Conservation (phyloP, 1,140 invertebrate genomes). For the Aphaenogaster floridana region DNA sequence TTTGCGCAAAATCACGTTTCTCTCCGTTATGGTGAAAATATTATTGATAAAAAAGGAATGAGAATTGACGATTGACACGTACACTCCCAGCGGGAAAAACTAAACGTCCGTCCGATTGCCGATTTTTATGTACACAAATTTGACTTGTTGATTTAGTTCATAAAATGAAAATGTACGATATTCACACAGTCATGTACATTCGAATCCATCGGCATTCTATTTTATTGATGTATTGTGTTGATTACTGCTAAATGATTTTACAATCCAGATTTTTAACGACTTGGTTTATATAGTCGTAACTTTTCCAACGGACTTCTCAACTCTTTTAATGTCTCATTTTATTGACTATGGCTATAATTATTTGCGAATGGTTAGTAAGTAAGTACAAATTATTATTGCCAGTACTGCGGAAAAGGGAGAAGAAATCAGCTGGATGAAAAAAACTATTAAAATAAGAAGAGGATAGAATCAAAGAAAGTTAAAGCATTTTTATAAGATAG, state of each 20-base stretch:
- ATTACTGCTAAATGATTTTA: constrained; percentile 36
- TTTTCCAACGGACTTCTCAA: not conserved
- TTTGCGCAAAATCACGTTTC: constrained; percentile 46
- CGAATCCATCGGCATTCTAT: constrained; percentile 4
- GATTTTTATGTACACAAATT: constrained; percentile 60
- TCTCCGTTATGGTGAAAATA: constrained; percentile 60
- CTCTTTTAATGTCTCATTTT: not conserved
- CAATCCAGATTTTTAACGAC: constrained; percentile 28
- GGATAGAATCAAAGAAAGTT: no score
- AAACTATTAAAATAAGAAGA: no score
- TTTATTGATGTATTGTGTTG: constrained; percentile 24
- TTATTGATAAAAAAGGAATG: constrained; percentile 62
- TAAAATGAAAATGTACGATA: constrained; percentile 65
- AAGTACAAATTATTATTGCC: not conserved
- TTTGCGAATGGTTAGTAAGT: not conserved
- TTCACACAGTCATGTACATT: constrained; percentile 47
- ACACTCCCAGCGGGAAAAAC: constrained; percentile 6
- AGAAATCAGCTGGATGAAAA: no score
- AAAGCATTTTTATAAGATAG: no score
- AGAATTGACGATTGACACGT: constrained; percentile 53
- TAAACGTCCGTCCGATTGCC: constrained; percentile 42
- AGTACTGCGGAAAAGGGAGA: not conserved
- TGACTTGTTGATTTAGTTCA: constrained; percentile 73
- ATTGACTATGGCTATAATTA: not conserved
- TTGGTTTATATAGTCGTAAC: not conserved